Evolutionary conservation across 2,888 invertebrate species (phyloP).

Genomic region (Lacanobia oleracea): DNA sequence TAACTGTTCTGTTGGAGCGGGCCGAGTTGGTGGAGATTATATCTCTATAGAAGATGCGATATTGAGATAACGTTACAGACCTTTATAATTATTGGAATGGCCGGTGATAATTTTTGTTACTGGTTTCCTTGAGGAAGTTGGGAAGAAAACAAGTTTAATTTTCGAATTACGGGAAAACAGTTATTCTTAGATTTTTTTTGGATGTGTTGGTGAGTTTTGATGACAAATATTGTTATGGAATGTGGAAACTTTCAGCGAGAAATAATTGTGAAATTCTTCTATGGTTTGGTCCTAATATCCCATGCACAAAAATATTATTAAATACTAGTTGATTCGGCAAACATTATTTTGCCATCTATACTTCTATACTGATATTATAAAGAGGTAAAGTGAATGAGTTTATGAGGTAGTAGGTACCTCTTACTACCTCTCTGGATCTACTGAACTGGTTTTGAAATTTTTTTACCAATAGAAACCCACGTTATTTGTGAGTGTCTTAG

Average conservation of each 20-base stretch:
- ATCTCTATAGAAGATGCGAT: slow-evolving; percentile 64
- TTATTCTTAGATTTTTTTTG: background rate
- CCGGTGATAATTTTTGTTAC: slow-evolving; percentile 57
- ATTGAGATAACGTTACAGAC: slow-evolving; percentile 56
- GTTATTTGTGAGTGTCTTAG: no score
- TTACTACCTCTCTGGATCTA: no score
- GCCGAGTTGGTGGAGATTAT: slow-evolving; percentile 57
- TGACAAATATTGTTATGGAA: background rate
- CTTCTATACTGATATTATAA: no score
- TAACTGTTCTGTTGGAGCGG: slow-evolving; percentile 42
- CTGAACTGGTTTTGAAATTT: no score
- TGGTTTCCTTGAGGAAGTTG: slow-evolving; percentile 32
- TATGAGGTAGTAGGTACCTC: no score
- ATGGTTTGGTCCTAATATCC: no score
- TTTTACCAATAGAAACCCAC: no score
- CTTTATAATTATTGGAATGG: slow-evolving; percentile 65
- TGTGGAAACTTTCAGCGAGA: background rate
- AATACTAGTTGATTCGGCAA: no score
- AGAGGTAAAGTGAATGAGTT: no score
- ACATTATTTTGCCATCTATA: no score
- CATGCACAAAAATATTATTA: no score
- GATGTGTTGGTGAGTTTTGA: background rate
- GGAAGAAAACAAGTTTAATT: slow-evolving; percentile 28
- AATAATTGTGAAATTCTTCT: no score
- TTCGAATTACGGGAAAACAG: slow-evolving; percentile 7